Percentiles rank a stretch among this genome's conserved stretches.
Evolutionary conservation across 2,113 vertebrate genomes (phyloP).

Genomic region (Pimephales promelas): DNA sequence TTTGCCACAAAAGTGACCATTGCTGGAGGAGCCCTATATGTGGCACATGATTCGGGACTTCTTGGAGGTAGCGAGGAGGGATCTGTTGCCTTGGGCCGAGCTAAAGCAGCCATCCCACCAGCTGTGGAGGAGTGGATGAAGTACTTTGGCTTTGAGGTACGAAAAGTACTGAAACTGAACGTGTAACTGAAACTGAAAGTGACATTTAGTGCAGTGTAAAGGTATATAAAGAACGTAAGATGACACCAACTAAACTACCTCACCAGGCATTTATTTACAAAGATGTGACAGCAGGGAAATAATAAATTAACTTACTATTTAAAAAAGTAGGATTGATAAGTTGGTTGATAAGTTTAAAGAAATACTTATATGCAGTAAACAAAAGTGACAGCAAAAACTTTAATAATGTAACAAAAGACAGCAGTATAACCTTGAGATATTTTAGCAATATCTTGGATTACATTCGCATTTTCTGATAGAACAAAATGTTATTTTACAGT

Average conservation of each 20-base stretch:
- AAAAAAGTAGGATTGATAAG: neutral
- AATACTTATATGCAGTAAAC: too few relatives aligned
- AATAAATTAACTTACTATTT: neutral
- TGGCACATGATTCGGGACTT: slow-evolving; percentile 85
- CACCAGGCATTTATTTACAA: neutral
- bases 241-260: neutral
- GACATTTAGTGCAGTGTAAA: neutral
- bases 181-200: neutral
- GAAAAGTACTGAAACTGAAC: neutral
- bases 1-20: slow-evolving; percentile 85
- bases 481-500: too few relatives aligned
- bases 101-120: slow-evolving; percentile 78
- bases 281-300: neutral
- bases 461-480: too few relatives aligned
- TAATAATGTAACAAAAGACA: neutral
- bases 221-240: neutral
- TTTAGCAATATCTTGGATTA: too few relatives aligned
- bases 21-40: slow-evolving; percentile 86
- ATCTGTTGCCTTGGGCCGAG: slow-evolving; percentile 81
- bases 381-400: neutral
- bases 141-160: slow-evolving; percentile 87
- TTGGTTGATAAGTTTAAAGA: too few relatives aligned
- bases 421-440: too few relatives aligned
- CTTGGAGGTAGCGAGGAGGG: slow-evolving; percentile 81
- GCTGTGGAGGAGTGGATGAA: slow-evolving; percentile 86